Evolutionary conservation across 2,113 vertebrate genomes (phyloP), one percentile per base, ranked within the genome.

Genomic region (Prinia subflava): DNA sequence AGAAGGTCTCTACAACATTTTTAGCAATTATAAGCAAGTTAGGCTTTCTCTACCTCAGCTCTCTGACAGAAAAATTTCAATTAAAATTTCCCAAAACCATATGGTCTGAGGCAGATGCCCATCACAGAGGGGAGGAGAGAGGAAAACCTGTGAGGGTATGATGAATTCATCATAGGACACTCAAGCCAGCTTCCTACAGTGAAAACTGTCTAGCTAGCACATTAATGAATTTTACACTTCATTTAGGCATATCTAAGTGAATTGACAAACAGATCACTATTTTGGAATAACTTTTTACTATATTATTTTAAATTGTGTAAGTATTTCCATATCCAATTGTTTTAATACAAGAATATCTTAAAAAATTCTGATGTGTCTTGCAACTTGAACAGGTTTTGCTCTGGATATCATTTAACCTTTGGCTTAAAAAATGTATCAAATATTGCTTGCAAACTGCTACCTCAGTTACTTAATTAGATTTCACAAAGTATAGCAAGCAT

Each of bases 221-320:
- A 62, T 85, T 69, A 88, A 87, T 90, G 33, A 87, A 87, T 92
- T 90, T 87, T 93, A 92, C 55, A 90, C 41, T 75, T 91, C 46
- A 93, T 90, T 94, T 96, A 83, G 65, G 49, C 53, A 53, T 30
- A 65, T 50, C 52, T 53, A 92, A 83, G 24, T 64, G 52, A 91
- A 75, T 82, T 91, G 84, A 79, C 23, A 88, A 74, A 63, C 6
- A 68, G 55, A 89, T 89, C 0, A 83, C 17, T 90, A 60, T 83
- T 90, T 84, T 47, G 18, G 68, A 85, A 15, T 46, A 82, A 69
- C 12, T 81, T 93, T 67, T 64, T 67, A 64, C 21, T 42, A 33
- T 20, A 15, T 47, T 87, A n/a, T 46, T 31, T 71, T 35, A 10
- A 37, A 7, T 60, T 79, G 15, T 57, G 0, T 53, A 89, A 77